phyloP scores from a whole-genome alignment of 2,797 vertebrate species.

The Streptopelia turtur region DNA sequence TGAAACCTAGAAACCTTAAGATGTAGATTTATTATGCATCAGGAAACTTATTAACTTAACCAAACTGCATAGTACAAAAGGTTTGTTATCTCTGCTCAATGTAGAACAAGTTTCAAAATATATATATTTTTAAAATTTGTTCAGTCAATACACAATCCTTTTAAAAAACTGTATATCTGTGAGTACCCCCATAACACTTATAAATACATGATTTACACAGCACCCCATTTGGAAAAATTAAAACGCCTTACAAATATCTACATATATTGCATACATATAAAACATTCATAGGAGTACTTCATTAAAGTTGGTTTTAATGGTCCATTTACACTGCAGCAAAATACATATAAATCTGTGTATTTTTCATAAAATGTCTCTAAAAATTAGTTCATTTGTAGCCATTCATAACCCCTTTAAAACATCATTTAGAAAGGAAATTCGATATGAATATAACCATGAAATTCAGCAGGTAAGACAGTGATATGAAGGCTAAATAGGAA shows the following conservation, averaged over 20 bases:
- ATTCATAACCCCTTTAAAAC: slow-evolving; percentile 49
- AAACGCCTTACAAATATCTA: slow-evolving; percentile 81
- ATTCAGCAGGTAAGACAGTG: slow-evolving; percentile 53
- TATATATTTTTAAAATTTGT: slow-evolving; percentile 76
- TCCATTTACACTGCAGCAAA: slow-evolving; percentile 77
- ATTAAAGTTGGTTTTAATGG: slow-evolving; percentile 66
- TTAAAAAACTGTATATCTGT: slow-evolving; percentile 80
- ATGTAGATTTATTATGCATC: slow-evolving; percentile 80
- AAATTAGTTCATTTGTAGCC: slow-evolving; percentile 72
- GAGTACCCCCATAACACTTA: slow-evolving; percentile 77
- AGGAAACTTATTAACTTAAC: slow-evolving; percentile 77
- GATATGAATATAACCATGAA: slow-evolving; percentile 45
- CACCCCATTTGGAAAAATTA: slow-evolving; percentile 72
- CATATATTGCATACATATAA: slow-evolving; percentile 79
- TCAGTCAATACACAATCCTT: slow-evolving; percentile 80
- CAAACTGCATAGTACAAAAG: slow-evolving; percentile 78
- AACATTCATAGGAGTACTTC: slow-evolving; percentile 78
- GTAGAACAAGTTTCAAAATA: slow-evolving; percentile 81
- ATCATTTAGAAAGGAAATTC: slow-evolving; percentile 54
- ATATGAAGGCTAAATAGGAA: slow-evolving; percentile 56
- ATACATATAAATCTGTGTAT: slow-evolving; percentile 78
- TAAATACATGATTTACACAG: slow-evolving; percentile 83
- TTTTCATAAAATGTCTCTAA: slow-evolving; percentile 76
- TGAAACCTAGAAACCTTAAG: slow-evolving; percentile 50
- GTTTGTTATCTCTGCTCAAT: slow-evolving; percentile 71